Conservation (phyloP, 2,888 invertebrate genomes). For the Drosophila ezoana region DNA sequence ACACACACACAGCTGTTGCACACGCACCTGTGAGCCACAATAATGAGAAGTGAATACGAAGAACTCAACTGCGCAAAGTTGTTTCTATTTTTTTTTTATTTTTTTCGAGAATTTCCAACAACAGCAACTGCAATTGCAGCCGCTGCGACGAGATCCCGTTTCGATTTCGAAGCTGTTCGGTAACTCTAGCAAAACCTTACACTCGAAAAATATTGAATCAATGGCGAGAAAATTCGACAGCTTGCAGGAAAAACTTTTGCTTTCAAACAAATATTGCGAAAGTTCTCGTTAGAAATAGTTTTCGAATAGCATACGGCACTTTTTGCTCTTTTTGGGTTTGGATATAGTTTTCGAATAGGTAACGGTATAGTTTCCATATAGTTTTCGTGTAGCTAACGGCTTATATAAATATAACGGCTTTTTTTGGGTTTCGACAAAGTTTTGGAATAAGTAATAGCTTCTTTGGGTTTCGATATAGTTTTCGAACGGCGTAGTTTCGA, state of each 20-base stretch:
- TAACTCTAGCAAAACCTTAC: neutral
- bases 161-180: neutral
- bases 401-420: no score
- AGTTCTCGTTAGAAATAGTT: no score
- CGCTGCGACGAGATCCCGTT: neutral
- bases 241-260: neutral
- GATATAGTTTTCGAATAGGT: no score
- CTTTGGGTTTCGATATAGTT: no score
- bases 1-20: constrained; percentile 30
- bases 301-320: no score
- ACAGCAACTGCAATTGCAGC: constrained; percentile 16
- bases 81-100: neutral
- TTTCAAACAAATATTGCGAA: no score
- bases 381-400: no score
- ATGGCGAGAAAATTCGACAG: neutral
- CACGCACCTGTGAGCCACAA: constrained; percentile 42
- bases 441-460: no score
- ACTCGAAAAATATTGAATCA: neutral
- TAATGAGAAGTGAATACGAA: constrained; percentile 13
- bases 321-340: no score
- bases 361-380: no score
- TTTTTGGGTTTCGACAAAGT: no score
- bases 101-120: neutral
- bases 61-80: neutral
- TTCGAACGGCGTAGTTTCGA: no score